Percentiles rank a stretch among this genome's conserved stretches.
Evolutionary conservation across 2,113 vertebrate species (phyloP).

Genomic region (Oceanodroma tethys): DNA sequence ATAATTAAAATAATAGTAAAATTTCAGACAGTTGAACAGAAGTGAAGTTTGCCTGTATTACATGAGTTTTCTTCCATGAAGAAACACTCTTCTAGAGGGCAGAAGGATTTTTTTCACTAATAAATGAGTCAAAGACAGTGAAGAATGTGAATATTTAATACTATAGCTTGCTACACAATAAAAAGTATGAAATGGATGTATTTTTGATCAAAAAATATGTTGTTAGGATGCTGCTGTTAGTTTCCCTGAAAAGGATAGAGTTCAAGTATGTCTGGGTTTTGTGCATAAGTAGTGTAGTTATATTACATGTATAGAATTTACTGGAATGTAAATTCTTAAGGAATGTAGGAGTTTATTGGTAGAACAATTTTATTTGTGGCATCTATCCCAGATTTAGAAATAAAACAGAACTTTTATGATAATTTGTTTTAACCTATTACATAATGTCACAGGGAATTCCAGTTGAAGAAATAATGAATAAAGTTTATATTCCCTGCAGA

Average conservation of each 20-base stretch:
- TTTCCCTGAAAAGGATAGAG: not conserved
- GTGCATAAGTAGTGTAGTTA: not conserved
- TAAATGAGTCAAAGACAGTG: not conserved
- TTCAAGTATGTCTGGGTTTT: not conserved
- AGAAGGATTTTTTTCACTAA: not conserved
- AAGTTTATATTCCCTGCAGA: not conserved
- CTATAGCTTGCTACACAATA: not conserved
- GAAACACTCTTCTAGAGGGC: not conserved
- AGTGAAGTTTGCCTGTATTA: not conserved
- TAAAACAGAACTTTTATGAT: not conserved
- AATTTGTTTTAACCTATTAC: not conserved
- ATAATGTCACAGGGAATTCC: not conserved
- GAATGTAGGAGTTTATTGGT: not conserved
- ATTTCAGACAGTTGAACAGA: not conserved
- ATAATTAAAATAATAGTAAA: not conserved
- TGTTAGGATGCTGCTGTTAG: not conserved
- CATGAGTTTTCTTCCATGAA: not conserved
- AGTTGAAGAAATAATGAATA: not conserved
- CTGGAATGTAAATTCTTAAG: not conserved
- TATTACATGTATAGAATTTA: not conserved
- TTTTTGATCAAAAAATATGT: not conserved
- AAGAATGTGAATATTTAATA: not conserved
- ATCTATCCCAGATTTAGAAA: not conserved
- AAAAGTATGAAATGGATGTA: not conserved
- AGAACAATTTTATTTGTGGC: not conserved